Evolutionary conservation across 1,140 invertebrate genomes (phyloP), one percentile per base, ranked within the genome.

Genomic region (Bilobella aurantiaca): DNA sequence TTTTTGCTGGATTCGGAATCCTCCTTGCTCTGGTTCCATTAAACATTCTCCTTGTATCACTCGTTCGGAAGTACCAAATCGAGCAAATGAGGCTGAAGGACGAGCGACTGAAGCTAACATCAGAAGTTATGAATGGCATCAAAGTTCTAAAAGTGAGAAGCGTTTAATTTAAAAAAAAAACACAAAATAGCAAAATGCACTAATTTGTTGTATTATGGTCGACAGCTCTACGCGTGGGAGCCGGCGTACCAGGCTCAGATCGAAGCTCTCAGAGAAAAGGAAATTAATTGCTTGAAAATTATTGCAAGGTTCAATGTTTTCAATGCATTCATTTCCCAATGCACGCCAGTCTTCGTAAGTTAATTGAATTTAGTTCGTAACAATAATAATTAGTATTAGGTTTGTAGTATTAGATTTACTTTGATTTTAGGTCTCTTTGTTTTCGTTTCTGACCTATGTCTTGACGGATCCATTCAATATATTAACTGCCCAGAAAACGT

Each of bases 51-150:
- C 77, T 84, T 57, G 79, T 79, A 3, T 77, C 76, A 68, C 78
- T 77, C n/a, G 73, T 74, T 1, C 79, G 78, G 71, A 75, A 75
- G 42, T 80, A 93, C 65, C 90, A 93, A 78, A 89, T 91, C 30
- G 84, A 81, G 66, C 90, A 93, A 76, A 93, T 94, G 90, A 91
- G 91, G 74, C 86, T 86, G 74, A 94, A 94, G 77, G 91, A 94
- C 74, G 86, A 91, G 75, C 81, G 94, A 73, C 90, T 96, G 0
- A 96, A 95, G 77, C 78, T 96, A 27, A 93, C 94, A 87, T 95
- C 93, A 75, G 94, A 97, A 83, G 86, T 96, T 62, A 81, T 97
- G 18, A 90, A 87, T 76, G 93, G 93, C 42, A 97, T 97, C 63
- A 96, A 96, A 83, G 85, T 91, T 28, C 79, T 93, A 31, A 93